phyloP scores from a whole-genome alignment of 2,888 invertebrate genomes.

The Notodonta dromedarius region DNA sequence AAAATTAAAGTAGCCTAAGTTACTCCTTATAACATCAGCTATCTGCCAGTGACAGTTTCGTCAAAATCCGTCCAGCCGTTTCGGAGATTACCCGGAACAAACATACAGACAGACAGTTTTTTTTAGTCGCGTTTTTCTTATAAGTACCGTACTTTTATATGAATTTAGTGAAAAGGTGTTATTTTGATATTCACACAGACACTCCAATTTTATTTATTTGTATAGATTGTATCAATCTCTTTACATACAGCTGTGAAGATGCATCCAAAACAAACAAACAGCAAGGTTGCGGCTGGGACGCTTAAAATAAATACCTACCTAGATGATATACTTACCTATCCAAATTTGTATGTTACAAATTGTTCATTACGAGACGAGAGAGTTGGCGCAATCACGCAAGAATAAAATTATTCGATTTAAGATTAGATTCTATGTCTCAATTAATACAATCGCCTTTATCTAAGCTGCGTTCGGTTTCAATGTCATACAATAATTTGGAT shows the following conservation, averaged over 20 bases:
- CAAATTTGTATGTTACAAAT: slow-evolving; percentile 33
- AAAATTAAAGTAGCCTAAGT: too few species aligned
- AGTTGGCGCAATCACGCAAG: slow-evolving; percentile 32
- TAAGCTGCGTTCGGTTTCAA: slow-evolving; percentile 25
- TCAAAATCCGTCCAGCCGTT: too few species aligned
- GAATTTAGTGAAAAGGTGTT: too few species aligned
- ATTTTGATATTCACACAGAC: too few species aligned
- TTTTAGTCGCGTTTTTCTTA: too few species aligned
- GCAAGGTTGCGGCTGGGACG: slow-evolving; percentile 29
- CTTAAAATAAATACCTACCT: slow-evolving; percentile 23
- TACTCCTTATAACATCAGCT: too few species aligned
- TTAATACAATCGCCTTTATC: slow-evolving; percentile 19
- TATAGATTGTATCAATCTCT: slow-evolving; percentile 41
- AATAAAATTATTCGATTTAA: slow-evolving; percentile 3
- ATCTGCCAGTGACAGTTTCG: too few species aligned
- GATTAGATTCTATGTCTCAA: too few species aligned
- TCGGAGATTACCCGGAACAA: too few species aligned
- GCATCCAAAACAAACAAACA: slow-evolving; percentile 51
- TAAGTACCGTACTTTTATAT: too few species aligned
- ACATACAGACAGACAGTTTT: too few species aligned
- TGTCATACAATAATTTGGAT: slow-evolving; percentile 12
- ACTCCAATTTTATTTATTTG: too few species aligned
- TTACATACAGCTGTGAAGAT: slow-evolving; percentile 7
- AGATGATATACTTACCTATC: slow-evolving; percentile 24
- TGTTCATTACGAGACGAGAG: slow-evolving; percentile 23